Conservation (phyloP, 2,113 vertebrate genomes). For the Fulica atra region DNA sequence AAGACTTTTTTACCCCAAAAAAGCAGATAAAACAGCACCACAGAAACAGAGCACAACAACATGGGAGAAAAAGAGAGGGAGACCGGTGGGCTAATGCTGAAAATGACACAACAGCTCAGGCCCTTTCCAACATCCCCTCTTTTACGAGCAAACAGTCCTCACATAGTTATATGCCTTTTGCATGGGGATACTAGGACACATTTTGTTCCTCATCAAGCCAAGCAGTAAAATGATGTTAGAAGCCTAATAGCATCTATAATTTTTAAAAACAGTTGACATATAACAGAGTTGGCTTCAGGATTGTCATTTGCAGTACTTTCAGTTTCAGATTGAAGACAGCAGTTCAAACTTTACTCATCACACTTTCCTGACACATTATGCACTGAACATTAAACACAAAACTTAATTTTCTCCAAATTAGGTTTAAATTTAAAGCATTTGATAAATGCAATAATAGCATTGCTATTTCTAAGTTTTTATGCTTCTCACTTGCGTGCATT, state of each 20-base stretch:
- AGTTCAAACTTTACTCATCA: background rate
- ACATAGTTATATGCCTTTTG: background rate
- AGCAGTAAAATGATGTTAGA: background rate
- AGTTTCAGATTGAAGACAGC: background rate
- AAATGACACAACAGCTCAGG: background rate
- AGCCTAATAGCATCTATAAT: background rate
- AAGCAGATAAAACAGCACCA: background rate
- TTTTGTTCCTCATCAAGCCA: background rate
- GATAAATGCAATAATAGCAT: background rate
- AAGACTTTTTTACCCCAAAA: background rate
- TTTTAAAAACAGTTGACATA: background rate
- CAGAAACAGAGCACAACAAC: background rate
- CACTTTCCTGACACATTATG: background rate
- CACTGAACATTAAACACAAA: background rate
- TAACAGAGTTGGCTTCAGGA: background rate
- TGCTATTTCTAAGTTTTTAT: background rate
- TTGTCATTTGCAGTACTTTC: background rate
- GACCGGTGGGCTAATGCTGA: background rate
- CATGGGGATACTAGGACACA: background rate
- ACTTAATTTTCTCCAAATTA: background rate
- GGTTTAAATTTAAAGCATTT: background rate
- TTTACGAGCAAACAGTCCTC: background rate
- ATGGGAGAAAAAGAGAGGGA: fast-evolving
- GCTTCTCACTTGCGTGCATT: background rate
- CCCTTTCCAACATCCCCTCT: background rate